These are phyloP conservation scores for Syngnathus scovelli DNA, from an alignment of 2,113 vertebrate species.

Conservation along the genomic window DNA sequence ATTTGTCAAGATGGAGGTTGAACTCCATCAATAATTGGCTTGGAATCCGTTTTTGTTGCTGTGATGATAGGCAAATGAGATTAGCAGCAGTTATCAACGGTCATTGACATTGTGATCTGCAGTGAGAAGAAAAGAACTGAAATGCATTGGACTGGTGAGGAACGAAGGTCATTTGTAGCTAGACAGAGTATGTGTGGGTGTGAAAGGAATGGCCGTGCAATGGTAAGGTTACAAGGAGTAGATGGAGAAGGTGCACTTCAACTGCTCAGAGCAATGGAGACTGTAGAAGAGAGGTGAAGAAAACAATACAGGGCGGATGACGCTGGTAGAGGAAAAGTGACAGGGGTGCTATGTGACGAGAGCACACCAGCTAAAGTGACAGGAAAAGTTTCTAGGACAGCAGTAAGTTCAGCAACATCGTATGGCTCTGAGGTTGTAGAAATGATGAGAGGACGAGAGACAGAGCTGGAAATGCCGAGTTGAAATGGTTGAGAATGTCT, in stretches of 20 bases:
- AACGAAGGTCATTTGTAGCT: background rate
- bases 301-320: background rate
- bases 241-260: background rate
- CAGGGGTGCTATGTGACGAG: too few species aligned
- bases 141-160: background rate
- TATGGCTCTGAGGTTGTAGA: background rate
- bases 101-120: background rate
- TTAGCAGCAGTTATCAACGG: background rate
- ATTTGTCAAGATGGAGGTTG: background rate
- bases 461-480: background rate
- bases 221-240: background rate
- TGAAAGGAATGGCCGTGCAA: background rate
- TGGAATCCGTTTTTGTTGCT: too few species aligned
- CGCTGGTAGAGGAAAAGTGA: too few species aligned
- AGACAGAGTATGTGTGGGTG: background rate
- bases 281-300: background rate
- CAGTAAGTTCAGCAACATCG: too few species aligned
- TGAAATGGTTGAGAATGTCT: background rate
- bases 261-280: background rate
- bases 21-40: too few species aligned
- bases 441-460: background rate
- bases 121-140: too few species aligned
- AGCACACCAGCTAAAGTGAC: background rate
- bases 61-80: background rate
- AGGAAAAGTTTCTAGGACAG: background rate